These are phyloP conservation scores for Neosilurus hyrtlii DNA, from an alignment of 2,797 vertebrate genomes.

Conservation along the genomic window DNA sequence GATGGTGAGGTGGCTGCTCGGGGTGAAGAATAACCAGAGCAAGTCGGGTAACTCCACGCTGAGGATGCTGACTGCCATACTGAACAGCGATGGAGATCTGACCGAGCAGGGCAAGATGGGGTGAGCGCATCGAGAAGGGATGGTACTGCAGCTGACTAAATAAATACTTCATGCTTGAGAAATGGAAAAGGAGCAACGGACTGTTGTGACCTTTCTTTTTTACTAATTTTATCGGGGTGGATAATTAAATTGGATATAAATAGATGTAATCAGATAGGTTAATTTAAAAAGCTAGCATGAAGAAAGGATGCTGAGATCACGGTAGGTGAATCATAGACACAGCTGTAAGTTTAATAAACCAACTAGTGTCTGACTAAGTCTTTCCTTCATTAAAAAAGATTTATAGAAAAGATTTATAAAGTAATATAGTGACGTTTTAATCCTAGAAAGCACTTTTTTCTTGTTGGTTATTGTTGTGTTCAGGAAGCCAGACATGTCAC, in stretches of 20 bases:
- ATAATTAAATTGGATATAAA: too few species aligned
- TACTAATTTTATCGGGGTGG: too few species aligned
- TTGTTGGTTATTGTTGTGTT: conserved; percentile 18
- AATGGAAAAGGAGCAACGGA: neutral
- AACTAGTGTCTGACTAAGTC: too few species aligned
- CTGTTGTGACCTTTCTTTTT: neutral
- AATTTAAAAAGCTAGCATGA: too few species aligned
- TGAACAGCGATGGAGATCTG: conserved; percentile 94
- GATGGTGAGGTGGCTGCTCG: conserved; percentile 98
- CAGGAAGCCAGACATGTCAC: conserved; percentile 98
- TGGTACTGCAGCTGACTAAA: neutral
- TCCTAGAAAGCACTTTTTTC: too few species aligned
- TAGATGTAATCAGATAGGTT: too few species aligned
- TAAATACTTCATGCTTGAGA: neutral
- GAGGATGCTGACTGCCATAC: conserved; percentile 90
- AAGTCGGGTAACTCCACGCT: conserved; percentile 96
- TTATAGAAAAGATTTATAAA: too few species aligned
- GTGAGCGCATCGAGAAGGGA: conserved; percentile 62
- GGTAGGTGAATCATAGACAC: too few species aligned
- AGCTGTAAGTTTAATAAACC: too few species aligned
- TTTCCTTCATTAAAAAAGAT: too few species aligned
- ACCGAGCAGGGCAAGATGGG: conserved; percentile 96
- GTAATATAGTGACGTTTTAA: too few species aligned
- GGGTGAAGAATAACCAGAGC: conserved; percentile 97
- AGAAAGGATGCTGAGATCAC: too few species aligned